Evolutionary conservation across 2,888 invertebrate species (phyloP), one percentile per base, ranked within the genome.

Genomic region (Eurytoma californica): DNA sequence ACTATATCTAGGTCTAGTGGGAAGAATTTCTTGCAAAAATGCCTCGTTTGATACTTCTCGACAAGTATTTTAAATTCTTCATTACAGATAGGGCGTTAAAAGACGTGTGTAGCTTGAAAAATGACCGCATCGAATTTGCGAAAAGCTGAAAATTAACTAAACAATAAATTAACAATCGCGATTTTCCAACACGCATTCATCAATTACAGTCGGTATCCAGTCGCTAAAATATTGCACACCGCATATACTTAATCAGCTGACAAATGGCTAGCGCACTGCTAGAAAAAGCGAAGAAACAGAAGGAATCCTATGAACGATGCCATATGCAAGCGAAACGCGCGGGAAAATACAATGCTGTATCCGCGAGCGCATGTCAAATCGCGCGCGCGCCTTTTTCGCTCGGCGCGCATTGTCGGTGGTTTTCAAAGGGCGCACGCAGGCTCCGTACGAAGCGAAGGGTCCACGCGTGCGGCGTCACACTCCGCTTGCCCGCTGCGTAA

Each of bases 381-480:
- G 49, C 66, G 70, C 39, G 75, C 69, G 75, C 68, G n/a, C 51
- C 63, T 47, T 72, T 51, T 65, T 13, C 61, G 67, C 28, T 63
- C 47, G 28, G 60, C 18, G 65, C 67, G 53, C 74, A 65, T 69
- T 66, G 82, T 78, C 83, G 81, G 83, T 80, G 83, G 80, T 81
- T 82, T 82, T 83, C 83, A 83, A 84, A 82, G 80, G 79, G 7
- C 61, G 14, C 24, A 24, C 24, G 24, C 24, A 24, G 24, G 24
- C 24, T 24, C 24, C 24, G 24, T 2, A 24, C 2, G 2, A 24
- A 1, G 39, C 39, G 39, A 39, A n/a, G 18, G 7, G 20, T 18
- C 14, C 18, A 66, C 20, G 9, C 39, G 28, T 65, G 70, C 55
- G 13, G 39, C 51, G 72, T 79, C 74, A 72, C 65, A 57, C 76